Conservation (phyloP, 2,113 vertebrate species). For the Engraulis encrasicolus region DNA sequence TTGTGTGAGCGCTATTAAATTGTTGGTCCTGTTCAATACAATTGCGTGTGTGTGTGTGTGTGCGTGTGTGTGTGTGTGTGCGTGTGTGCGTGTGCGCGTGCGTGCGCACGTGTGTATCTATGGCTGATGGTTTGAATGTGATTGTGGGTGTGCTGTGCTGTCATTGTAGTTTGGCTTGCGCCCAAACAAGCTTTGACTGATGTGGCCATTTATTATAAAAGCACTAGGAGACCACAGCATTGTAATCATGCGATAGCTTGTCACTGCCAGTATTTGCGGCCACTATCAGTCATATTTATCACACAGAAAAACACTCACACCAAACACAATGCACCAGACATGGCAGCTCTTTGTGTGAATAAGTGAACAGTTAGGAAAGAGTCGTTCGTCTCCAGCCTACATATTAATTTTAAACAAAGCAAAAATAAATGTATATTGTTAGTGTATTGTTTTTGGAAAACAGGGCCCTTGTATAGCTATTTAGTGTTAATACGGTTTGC, state of each 20-base stretch:
- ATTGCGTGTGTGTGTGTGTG: neutral
- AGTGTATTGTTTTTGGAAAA: too few species aligned
- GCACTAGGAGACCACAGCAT: neutral
- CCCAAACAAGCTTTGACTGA: neutral
- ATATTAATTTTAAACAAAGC: too few species aligned
- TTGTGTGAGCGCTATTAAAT: neutral
- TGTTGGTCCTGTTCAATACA: neutral
- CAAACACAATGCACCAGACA: neutral
- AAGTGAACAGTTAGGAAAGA: neutral
- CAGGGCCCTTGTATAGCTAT: too few species aligned
- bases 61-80: conserved; percentile 1
- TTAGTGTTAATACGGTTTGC: neutral
- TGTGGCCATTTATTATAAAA: conserved; percentile 18
- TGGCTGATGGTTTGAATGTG: neutral
- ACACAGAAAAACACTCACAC: neutral
- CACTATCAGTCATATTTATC: neutral
- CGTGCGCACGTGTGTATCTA: neutral
- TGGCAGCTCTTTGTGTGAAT: neutral
- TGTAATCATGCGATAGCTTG: conserved; percentile 1
- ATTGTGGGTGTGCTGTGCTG: neutral
- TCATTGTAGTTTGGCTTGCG: neutral
- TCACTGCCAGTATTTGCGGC: neutral
- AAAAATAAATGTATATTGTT: too few species aligned
- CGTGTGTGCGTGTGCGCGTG: neutral
- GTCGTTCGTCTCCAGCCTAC: neutral